A percentile compares a stretch with the other conserved stretches of the same genome.
These are phyloP conservation scores for Sebastes matsubarae DNA, from an alignment of 2,797 vertebrate genomes.

Conservation along the genomic window DNA sequence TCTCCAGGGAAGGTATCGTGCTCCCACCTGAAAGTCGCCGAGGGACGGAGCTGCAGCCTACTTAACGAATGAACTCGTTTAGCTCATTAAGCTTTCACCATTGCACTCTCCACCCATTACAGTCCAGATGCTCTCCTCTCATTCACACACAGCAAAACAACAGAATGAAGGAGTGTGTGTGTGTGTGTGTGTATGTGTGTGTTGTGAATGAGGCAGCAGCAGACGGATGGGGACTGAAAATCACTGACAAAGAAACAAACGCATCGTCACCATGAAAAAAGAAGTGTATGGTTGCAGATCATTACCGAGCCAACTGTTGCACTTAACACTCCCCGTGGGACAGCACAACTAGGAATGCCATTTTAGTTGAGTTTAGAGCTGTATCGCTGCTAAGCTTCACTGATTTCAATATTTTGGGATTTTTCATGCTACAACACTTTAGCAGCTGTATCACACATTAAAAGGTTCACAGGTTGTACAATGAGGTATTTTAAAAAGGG, in stretches of 20 bases:
- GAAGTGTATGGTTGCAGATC: not conserved
- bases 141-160: slow-evolving; percentile 27
- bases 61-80: slow-evolving; percentile 50
- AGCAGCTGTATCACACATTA: not conserved
- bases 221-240: slow-evolving; percentile 3
- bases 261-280: not conserved
- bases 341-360: not conserved
- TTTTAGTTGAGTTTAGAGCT: not conserved
- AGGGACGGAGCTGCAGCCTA: slow-evolving; percentile 39
- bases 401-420: not conserved
- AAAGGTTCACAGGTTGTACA: too few relatives aligned
- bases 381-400: not conserved
- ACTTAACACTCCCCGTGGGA: not conserved
- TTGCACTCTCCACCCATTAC: slow-evolving; percentile 9
- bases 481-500: too few relatives aligned
- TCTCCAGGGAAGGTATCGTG: slow-evolving; percentile 5
- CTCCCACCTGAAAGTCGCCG: slow-evolving; percentile 16
- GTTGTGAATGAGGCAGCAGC: not conserved
- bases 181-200: not conserved
- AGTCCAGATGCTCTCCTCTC: slow-evolving; percentile 49
- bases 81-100: slow-evolving; percentile 55
- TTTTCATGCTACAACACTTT: not conserved
- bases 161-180: not conserved
- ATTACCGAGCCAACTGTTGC: slow-evolving; percentile 14
- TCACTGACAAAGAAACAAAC: not conserved